Percentiles rank a stretch among this genome's conserved stretches.
These are phyloP conservation scores for Bugula neritina DNA, from an alignment of 2,888 invertebrate species.

Conservation along the genomic window DNA sequence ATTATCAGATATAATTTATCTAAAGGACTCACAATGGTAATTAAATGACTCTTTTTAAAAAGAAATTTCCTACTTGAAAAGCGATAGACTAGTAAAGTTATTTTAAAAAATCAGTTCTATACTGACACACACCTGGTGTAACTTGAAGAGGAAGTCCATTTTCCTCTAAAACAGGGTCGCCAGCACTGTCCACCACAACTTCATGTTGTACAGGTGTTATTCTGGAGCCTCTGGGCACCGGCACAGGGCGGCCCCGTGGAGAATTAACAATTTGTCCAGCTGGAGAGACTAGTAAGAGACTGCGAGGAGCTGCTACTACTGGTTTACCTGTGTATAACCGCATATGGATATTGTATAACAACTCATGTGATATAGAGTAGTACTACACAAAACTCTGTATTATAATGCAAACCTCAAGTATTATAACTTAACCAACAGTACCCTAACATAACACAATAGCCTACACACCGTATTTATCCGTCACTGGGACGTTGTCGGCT, in stretches of 20 bases:
- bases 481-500: not conserved
- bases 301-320: constrained; percentile 23
- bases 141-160: constrained; percentile 13
- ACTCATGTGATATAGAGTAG: too few relatives aligned
- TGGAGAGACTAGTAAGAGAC: constrained; percentile 21
- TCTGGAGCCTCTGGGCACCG: constrained; percentile 26
- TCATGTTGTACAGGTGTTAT: constrained; percentile 26
- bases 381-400: too few relatives aligned
- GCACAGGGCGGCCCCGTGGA: constrained; percentile 3
- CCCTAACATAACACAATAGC: too few relatives aligned
- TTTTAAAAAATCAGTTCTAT: too few relatives aligned
- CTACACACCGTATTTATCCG: constrained; percentile 19
- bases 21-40: too few relatives aligned
- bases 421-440: too few relatives aligned
- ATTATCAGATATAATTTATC: too few relatives aligned
- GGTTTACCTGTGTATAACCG: constrained; percentile 2
- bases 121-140: not conserved
- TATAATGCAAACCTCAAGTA: too few relatives aligned
- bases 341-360: too few relatives aligned
- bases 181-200: not conserved
- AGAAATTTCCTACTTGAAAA: too few relatives aligned
- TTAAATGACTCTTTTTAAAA: too few relatives aligned
- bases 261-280: constrained; percentile 4
- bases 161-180: not conserved
- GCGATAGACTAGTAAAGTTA: too few relatives aligned